These are phyloP conservation scores for Papilio elwesi DNA, from an alignment of 2,888 invertebrate species.

Conservation along the genomic window DNA sequence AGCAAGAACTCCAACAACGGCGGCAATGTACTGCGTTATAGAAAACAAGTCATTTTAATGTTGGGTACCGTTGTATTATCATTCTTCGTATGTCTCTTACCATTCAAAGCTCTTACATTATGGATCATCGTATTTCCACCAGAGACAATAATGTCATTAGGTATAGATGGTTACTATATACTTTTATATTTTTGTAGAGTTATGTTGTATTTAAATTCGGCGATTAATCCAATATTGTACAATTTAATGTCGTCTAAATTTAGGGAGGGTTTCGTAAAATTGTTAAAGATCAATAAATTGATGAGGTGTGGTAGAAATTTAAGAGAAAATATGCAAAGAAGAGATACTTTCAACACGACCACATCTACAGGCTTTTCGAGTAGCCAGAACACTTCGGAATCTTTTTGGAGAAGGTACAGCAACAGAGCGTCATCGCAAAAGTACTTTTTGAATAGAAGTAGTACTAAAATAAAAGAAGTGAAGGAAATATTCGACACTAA, in stretches of 20 bases:
- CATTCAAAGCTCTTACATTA: constrained; percentile 93
- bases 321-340: constrained; percentile 84
- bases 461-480: constrained; percentile 66
- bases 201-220: constrained; percentile 95
- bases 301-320: constrained; percentile 74
- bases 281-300: constrained; percentile 81
- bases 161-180: constrained; percentile 92
- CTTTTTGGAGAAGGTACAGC: constrained; percentile 86
- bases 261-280: constrained; percentile 90
- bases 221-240: constrained; percentile 95
- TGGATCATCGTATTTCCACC: constrained; percentile 93
- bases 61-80: constrained; percentile 94
- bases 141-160: constrained; percentile 87
- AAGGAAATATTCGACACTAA: constrained; percentile 54
- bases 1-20: constrained; percentile 75
- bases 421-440: constrained; percentile 77
- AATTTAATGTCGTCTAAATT: constrained; percentile 97
- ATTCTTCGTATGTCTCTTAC: constrained; percentile 95
- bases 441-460: constrained; percentile 67
- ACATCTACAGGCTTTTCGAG: constrained; percentile 85
- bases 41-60: constrained; percentile 94
- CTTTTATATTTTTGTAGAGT: constrained; percentile 93
- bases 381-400: constrained; percentile 84
- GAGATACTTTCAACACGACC: constrained; percentile 87
- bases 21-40: constrained; percentile 87